Conservation (phyloP, 2,113 vertebrate species). For the Oreotrochilus melanogaster region DNA sequence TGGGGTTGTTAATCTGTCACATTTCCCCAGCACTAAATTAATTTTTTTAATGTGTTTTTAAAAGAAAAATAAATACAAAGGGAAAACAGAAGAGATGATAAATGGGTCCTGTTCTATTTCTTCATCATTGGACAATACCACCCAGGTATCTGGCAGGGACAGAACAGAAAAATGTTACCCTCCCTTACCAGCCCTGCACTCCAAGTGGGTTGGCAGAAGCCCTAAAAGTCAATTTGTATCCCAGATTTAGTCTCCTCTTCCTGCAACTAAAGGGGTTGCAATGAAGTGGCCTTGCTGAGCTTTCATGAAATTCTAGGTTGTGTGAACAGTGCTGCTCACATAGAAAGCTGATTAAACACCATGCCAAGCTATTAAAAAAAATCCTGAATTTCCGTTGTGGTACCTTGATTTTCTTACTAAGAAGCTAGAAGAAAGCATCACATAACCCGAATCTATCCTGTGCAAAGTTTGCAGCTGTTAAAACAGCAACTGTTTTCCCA, state of each 20-base stretch:
- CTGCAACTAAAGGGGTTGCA: background rate
- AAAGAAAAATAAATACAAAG: slow-evolving; percentile 66
- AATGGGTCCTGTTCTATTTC: slow-evolving; percentile 18
- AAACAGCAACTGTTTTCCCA: slow-evolving; percentile 32
- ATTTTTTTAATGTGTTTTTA: slow-evolving; percentile 58
- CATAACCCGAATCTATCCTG: background rate
- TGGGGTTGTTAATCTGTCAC: slow-evolving; percentile 71
- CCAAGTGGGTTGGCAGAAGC: background rate
- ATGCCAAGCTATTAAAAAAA: background rate
- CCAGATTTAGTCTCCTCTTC: background rate
- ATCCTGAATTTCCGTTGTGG: background rate
- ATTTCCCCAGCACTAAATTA: slow-evolving; percentile 53
- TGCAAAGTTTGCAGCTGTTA: slow-evolving; percentile 33
- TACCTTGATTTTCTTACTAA: background rate
- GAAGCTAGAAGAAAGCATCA: background rate
- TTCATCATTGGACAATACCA: slow-evolving; percentile 34
- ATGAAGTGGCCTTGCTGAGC: background rate
- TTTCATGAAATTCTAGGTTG: background rate
- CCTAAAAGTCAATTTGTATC: background rate
- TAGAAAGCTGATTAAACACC: background rate
- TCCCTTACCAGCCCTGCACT: background rate
- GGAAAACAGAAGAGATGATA: slow-evolving; percentile 55
- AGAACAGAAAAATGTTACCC: background rate
- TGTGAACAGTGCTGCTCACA: background rate
- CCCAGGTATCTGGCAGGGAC: slow-evolving; percentile 2